A percentile compares a stretch with the other conserved stretches of the same genome.
phyloP scores from a whole-genome alignment of 2,888 invertebrate genomes.

The Steinernema carpocapsae region DNA sequence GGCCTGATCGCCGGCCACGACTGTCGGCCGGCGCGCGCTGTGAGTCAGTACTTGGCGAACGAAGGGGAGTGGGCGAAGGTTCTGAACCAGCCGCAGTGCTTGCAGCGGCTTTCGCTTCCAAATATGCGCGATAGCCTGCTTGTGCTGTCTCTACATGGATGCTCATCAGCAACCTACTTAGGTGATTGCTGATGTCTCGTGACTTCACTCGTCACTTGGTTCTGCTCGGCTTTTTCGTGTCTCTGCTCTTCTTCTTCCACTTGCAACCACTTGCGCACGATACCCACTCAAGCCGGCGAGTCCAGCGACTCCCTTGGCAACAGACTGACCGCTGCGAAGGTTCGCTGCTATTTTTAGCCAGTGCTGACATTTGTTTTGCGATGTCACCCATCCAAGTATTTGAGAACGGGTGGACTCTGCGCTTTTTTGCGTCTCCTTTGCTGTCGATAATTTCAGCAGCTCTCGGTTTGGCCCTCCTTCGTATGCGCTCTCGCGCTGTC shows the following conservation, averaged over 20 bases:
- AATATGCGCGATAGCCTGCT: neutral
- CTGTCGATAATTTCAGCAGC: constrained; percentile 35
- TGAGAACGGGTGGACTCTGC: constrained; percentile 28
- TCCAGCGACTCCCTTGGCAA: neutral
- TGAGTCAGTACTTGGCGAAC: constrained; percentile 25
- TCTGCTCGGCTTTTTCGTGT: neutral
- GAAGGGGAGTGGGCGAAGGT: neutral
- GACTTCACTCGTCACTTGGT: neutral
- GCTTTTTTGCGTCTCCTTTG: constrained; percentile 1
- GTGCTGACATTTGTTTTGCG: constrained; percentile 31
- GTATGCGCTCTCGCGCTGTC: constrained; percentile 9
- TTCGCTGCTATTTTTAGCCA: constrained; percentile 5
- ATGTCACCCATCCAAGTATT: constrained; percentile 28
- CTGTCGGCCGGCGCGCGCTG: neutral
- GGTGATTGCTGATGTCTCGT: constrained; percentile 4
- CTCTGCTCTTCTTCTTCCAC: neutral
- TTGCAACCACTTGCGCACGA: neutral
- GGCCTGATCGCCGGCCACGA: neutral
- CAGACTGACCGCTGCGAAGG: constrained; percentile 2
- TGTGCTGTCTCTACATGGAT: constrained; percentile 1
- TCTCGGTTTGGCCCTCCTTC: constrained; percentile 29
- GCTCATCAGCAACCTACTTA: neutral
- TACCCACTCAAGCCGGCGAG: neutral
- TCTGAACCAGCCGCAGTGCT: neutral
- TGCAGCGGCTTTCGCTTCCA: constrained; percentile 10